Evolutionary conservation across 2,113 vertebrate genomes (phyloP), one percentile per base, ranked within the genome.

Genomic region (Stercorarius parasiticus): DNA sequence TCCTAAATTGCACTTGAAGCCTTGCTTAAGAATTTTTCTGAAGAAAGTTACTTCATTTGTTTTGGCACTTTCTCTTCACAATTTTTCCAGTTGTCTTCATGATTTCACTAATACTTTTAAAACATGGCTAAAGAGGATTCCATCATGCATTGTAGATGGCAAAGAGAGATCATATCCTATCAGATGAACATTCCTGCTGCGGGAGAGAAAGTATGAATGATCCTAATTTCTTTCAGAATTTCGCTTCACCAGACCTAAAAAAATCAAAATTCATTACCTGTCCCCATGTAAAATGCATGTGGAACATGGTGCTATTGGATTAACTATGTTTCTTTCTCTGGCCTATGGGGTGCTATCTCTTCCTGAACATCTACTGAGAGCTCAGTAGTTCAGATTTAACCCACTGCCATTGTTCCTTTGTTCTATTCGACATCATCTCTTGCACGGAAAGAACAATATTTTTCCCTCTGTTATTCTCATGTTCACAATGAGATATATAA

Each of bases 11-110:
- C 52, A 87, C 81, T 86, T 71, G 52, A 96, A 95, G 47, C 14
- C 42, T 86, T 83, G 53, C 23, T 95, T 74, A 70, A 82, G 26
- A 91, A 62, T 86, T 91, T 77, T 89, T 78, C 59, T 58, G 25
- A 81, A 85, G 76, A n/a, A 94, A 89, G 42, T 76, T 62, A 79
- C 29, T 95, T 88, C 12, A 83, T 74, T 86, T 84, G 38, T 91
- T 96, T 87, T 81, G 69, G 50, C 77, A 91, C n/a, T 82, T 86
- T 84, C 47, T 94, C 50, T 27, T 82, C 13, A 10, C n/a, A 94
- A 26, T 87, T 94, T 78, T 94, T 91, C 80, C 61, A 91, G 29
- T 52, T 94, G 55, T 91, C 81, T 82, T 93, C 73, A 40, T 64
- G 76, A 26, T 82, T 93, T 87, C 42, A 76, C 47, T 74, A 91